Base-by-base conservation (phyloP, 1,140 invertebrate genomes). In the Chionoecetes opilio region DNA sequence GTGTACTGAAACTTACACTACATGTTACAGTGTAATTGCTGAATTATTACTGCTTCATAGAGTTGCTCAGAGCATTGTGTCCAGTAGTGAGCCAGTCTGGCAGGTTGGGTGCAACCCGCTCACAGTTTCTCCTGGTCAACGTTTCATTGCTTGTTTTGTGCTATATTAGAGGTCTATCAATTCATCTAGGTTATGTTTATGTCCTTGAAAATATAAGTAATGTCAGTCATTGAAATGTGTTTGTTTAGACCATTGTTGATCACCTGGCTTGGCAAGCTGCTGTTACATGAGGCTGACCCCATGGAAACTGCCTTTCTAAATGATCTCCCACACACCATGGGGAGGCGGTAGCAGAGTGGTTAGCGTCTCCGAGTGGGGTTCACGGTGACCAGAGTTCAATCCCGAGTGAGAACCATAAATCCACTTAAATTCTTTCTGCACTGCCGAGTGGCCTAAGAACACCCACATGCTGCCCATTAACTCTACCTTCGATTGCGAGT, bases 111-210 rank as follows among this genome's bases (percentile, higher is more conserved):
- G 89, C 89, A 53, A 53, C 41, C 88, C 53, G 41, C 32, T 91
- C 89, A 53, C 89, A 91, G 53, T 91, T 91, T 91, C 35, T 91
- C 89, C 32, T 91, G 46, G 63, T 75, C 26, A 63, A 91, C 63
- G 89, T 91, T 91, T 91, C 89, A 91, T 91, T 91, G 89, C 89
- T 91, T 91, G 63, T 91, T 91, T 91, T 91, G 89, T 91, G 89
- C 89, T 91, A 91, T 75, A 75, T 91, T 75, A 75, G 46, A 91
- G 32, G 89, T 91, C 63, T 75, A 34, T 29, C 89, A 91, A 34
- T 91, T 91, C 17, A 91, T 34, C 37, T 91, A 75, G 46, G 53
- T 91, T 53, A 75, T 75, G 34, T 75, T 91, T 91, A 31, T 91
- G 46, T 91, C 53, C 53, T 91, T 75, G 89, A 75, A 29, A 91